A percentile compares a stretch with the other conserved stretches of the same genome.
Conservation (phyloP, 2,888 invertebrate species). For the Blomia tropicalis region DNA sequence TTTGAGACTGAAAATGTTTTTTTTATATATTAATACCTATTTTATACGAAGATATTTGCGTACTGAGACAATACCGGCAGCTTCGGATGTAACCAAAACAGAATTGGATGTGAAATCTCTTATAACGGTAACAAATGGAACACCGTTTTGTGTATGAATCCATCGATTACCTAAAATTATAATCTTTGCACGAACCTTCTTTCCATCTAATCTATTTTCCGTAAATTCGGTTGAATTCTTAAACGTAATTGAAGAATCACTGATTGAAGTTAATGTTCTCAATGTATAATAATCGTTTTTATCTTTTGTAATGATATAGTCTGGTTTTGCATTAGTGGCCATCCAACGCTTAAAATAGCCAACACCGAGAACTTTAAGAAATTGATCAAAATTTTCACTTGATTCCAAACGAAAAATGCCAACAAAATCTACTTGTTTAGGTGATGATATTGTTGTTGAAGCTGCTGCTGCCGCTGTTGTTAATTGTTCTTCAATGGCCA, state of each 20-base stretch:
- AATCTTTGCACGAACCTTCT: background rate
- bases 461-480: no score
- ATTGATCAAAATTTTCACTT: background rate
- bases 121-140: background rate
- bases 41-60: background rate
- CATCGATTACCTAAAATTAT: background rate
- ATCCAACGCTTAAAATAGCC: background rate
- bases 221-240: background rate
- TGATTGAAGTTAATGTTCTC: background rate
- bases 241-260: background rate
- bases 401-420: background rate
- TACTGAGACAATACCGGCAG: background rate
- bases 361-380: background rate
- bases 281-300: background rate
- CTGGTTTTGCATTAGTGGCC: background rate
- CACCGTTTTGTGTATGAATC: background rate
- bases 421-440: background rate
- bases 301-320: background rate
- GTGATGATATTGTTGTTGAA: no score
- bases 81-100: background rate
- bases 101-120: background rate
- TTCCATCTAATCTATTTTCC: background rate
- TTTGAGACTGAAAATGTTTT: no score
- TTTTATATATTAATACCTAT: no score
- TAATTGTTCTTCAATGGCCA: no score